A percentile compares a stretch with the other conserved stretches of the same genome.
phyloP scores from a whole-genome alignment of 2,888 invertebrate genomes.

The Ganaspis brasiliensis region DNA sequence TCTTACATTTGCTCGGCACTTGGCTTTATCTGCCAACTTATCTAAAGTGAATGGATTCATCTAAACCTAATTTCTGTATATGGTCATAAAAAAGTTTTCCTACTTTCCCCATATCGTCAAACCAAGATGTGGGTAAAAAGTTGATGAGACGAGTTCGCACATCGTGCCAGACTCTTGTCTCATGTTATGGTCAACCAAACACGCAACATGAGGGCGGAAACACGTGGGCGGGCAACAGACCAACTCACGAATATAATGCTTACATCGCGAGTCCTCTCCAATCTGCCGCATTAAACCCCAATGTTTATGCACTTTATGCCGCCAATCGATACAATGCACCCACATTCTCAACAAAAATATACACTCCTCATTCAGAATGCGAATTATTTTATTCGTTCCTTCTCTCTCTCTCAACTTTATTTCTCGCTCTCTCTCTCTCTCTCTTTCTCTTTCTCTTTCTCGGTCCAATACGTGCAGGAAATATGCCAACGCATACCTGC shows the following conservation, averaged over 20 bases:
- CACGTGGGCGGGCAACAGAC: constrained; percentile 72
- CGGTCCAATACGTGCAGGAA: not conserved
- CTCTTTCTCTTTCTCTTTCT: not conserved
- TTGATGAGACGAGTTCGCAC: constrained; percentile 39
- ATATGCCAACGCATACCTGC: constrained; percentile 33
- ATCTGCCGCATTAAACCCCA: constrained; percentile 68
- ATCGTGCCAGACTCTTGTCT: constrained; percentile 30
- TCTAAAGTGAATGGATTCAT: constrained; percentile 20
- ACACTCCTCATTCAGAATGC: constrained; percentile 23
- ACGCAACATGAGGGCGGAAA: constrained; percentile 74
- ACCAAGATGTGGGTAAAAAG: not conserved
- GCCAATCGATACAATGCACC: constrained; percentile 73
- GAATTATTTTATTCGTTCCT: constrained; percentile 41
- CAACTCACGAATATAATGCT: constrained; percentile 71
- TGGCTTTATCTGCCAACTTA: not conserved
- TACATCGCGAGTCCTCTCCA: constrained; percentile 64
- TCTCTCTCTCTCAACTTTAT: no score
- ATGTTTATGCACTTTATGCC: constrained; percentile 72
- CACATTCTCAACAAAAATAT: constrained; percentile 62
- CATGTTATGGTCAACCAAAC: constrained; percentile 53
- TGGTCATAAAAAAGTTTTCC: constrained; percentile 10
- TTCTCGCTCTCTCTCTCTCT: constrained; percentile 1
- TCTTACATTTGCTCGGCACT: constrained; percentile 9
- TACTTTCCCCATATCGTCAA: not conserved
- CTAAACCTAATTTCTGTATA: constrained; percentile 15